Evolutionary conservation across 2,888 invertebrate species (phyloP).

Genomic region (Agrotis exclamationis): DNA sequence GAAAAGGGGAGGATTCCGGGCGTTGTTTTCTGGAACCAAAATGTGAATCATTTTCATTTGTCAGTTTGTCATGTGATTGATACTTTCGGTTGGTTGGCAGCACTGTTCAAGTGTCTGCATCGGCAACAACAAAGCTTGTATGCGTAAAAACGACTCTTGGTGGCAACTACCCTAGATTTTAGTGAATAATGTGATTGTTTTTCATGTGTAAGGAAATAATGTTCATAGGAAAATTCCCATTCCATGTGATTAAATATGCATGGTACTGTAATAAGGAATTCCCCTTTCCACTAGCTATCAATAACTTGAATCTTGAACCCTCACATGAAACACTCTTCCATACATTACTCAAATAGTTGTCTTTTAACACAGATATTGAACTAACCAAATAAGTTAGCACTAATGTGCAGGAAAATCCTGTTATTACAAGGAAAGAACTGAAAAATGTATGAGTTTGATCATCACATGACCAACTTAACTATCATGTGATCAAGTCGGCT

Average conservation of each 20-base stretch:
- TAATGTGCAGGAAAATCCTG: conserved; percentile 26
- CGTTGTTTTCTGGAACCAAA: conserved; percentile 65
- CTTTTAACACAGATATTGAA: neutral
- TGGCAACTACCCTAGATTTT: conserved; percentile 9
- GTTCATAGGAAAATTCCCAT: neutral
- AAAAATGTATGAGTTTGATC: conserved; percentile 37
- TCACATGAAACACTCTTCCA: conserved; percentile 1
- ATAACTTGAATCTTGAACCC: conserved; percentile 12
- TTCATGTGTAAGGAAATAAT: neutral
- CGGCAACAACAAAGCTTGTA: conserved; percentile 33
- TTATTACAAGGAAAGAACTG: conserved; percentile 9
- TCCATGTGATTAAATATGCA: neutral
- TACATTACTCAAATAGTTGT: neutral
- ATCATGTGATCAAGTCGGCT: conserved; percentile 83
- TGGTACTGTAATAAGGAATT: neutral
- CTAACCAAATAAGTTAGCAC: neutral
- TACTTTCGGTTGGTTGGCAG: conserved; percentile 78
- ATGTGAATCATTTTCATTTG: conserved; percentile 62
- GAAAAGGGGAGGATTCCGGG: conserved; percentile 62
- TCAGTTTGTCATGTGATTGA: conserved; percentile 79
- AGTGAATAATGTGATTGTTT: conserved; percentile 22
- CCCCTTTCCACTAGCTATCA: conserved; percentile 12
- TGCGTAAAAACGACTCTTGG: neutral
- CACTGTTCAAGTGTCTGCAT: conserved; percentile 62
- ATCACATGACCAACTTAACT: conserved; percentile 80